These are phyloP conservation scores for Euzetes globulus DNA, from an alignment of 2,888 invertebrate genomes.

Conservation along the genomic window DNA sequence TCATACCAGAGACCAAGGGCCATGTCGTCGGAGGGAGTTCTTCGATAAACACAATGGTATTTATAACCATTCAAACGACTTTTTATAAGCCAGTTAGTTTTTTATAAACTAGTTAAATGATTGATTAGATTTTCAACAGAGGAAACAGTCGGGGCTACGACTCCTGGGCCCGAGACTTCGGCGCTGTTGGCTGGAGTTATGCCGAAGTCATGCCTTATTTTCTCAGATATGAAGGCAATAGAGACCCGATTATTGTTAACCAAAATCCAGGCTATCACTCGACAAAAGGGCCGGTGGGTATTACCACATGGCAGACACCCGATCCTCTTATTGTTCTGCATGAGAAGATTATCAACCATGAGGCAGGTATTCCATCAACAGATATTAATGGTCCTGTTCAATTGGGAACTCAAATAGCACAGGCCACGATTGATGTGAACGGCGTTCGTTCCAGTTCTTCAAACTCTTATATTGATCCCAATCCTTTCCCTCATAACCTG, in stretches of 20 bases:
- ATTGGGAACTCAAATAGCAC: background rate
- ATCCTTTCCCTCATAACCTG: background rate
- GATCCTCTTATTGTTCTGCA: background rate
- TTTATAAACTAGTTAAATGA: too few species aligned
- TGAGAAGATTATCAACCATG: background rate
- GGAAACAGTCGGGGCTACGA: constrained; percentile 78
- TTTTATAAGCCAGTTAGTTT: too few species aligned
- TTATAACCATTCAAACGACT: constrained; percentile 45
- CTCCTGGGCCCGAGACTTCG: constrained; percentile 67
- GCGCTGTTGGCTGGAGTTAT: constrained; percentile 55
- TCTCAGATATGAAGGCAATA: background rate
- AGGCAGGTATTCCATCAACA: background rate
- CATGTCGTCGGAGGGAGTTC: constrained; percentile 81
- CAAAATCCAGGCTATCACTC: too few species aligned
- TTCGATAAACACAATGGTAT: constrained; percentile 80
- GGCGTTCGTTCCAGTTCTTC: background rate
- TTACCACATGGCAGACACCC: background rate
- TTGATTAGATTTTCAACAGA: constrained; percentile 52
- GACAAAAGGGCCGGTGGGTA: background rate
- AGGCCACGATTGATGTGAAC: background rate
- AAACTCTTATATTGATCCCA: background rate
- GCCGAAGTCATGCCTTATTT: constrained; percentile 11
- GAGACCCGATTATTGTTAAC: background rate
- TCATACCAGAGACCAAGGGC: constrained; percentile 66
- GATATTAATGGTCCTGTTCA: background rate